phyloP scores from a whole-genome alignment of 2,888 invertebrate genomes.

The Podotricha telesiphe region DNA sequence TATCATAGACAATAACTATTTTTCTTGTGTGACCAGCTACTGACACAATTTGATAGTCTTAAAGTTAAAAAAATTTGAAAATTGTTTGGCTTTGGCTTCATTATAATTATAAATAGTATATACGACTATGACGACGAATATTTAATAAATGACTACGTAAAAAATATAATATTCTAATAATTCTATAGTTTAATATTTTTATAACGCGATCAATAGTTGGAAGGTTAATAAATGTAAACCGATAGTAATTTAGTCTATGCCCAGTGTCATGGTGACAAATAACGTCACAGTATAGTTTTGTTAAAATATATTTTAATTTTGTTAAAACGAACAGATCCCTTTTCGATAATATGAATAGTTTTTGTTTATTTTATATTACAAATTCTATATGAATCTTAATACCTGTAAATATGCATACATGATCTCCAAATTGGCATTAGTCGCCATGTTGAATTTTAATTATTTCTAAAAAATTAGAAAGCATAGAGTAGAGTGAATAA shows the following conservation, averaged over 20 bases:
- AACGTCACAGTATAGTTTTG: neutral
- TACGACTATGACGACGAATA: too few relatives aligned
- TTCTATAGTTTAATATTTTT: neutral
- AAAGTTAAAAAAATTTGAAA: neutral
- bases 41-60: neutral
- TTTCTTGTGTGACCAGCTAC: neutral
- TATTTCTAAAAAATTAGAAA: constrained; percentile 17
- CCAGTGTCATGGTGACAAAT: constrained; percentile 7
- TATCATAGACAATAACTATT: constrained; percentile 65
- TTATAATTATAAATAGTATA: neutral
- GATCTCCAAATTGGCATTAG: neutral
- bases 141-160: neutral
- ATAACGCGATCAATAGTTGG: neutral
- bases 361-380: neutral
- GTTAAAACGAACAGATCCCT: neutral
- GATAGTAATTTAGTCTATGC: constrained; percentile 3
- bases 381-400: too few relatives aligned
- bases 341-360: neutral
- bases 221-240: neutral
- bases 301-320: neutral
- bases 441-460: constrained; percentile 34
- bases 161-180: neutral
- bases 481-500: constrained; percentile 16
- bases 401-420: neutral
- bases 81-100: neutral